Base-by-base conservation (phyloP, 1,140 invertebrate genomes). In the Mamestra configurata region DNA sequence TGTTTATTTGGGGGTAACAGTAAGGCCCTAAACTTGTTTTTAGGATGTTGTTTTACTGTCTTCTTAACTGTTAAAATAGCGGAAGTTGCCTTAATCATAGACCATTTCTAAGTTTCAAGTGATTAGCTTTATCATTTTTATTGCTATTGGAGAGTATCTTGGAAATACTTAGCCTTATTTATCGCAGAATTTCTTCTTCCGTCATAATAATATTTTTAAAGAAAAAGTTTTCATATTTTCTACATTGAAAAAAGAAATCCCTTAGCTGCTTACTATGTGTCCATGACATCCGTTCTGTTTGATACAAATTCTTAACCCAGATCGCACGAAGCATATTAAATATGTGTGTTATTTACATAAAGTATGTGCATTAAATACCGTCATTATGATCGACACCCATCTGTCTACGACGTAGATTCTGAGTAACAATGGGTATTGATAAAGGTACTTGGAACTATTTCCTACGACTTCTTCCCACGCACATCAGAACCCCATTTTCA, bases 351-450 rank as follows among this genome's bases (percentile, higher is more conserved):
- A 49, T 49, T 49, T 49, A 49, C 43, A 49, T 49, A 49, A 49
- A 49, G 43, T 49, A 49, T 49, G 43, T 49, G 43, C 43, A 49
- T n/a, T 49, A 49, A 49, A 49, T 49, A 49, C 43, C 43, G 15
- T 15, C 15, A 49, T 49, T 49, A n/a, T 49, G 15, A 49, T 49
- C 43, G 15, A 49, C 43, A 49, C 43, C 13, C 10, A 43, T 13
- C 43, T 49, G 43, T 49, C 13, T 49, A 6, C 43, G 43, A 49
- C 43, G 43, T 15, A 49, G 43, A n/a, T 49, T 49, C 15, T 49
- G 43, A 49, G 10, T 49, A 49, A 15, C 43, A n/a, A 49, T 49
- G n/a, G 27, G 5, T 31, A 31, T 31, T 31, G 27, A 31, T 31
- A 31, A 31, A 31, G 27, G 27, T 31, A 31, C 27, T 31, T 3